phyloP scores from a whole-genome alignment of 2,113 vertebrate species.

The Hyperoodon ampullatus region DNA sequence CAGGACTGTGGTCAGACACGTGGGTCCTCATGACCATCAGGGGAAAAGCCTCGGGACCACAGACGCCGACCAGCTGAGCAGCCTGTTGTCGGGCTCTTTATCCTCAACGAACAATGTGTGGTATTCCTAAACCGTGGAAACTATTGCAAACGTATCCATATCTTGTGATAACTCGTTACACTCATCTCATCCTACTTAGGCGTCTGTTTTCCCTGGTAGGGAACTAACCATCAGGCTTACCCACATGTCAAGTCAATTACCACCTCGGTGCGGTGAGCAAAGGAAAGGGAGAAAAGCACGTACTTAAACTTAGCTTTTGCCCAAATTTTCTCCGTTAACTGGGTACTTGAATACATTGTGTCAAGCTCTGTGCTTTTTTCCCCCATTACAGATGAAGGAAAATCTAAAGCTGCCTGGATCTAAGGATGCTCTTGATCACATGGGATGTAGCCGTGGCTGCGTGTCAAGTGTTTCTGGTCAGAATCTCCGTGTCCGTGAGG shows the following conservation, averaged over 20 bases:
- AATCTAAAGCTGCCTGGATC: background rate
- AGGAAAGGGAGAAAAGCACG: rapidly evolving
- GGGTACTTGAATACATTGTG: background rate
- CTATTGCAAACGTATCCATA: background rate
- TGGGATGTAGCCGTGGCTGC: background rate
- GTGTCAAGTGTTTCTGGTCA: background rate
- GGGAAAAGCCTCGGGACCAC: background rate
- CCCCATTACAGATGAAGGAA: background rate
- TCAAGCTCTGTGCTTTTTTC: background rate
- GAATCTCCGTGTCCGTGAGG: background rate
- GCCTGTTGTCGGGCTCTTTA: background rate
- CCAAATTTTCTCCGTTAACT: too few relatives aligned
- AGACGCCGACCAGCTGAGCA: background rate
- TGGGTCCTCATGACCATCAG: background rate
- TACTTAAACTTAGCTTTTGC: background rate
- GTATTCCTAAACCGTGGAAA: background rate
- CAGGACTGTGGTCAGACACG: rapidly evolving
- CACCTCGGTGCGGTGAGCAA: rapidly evolving
- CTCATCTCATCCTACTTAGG: too few relatives aligned
- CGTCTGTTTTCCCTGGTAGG: background rate
- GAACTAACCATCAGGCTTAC: background rate
- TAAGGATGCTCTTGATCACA: background rate
- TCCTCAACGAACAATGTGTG: rapidly evolving
- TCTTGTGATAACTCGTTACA: too few relatives aligned
- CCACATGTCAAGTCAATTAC: background rate